Base-by-base conservation (phyloP, 1,140 invertebrate species). In the Achatina immaculata region DNA sequence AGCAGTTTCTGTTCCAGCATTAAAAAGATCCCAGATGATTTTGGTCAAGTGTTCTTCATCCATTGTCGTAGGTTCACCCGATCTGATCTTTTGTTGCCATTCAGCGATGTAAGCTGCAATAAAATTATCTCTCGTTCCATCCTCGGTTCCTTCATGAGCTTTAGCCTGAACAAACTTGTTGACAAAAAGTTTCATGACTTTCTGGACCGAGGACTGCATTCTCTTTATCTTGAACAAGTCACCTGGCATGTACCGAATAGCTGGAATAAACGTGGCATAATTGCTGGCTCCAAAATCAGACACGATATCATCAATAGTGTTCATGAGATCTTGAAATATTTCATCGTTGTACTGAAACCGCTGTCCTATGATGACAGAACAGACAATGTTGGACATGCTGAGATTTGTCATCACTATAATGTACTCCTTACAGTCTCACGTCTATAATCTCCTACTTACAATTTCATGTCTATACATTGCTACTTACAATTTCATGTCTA, bases 1-100 rank as follows among this genome's bases (percentile, higher is more conserved):
- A 0, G 96, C 95, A 0, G 97, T 98, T 87, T 98, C 97, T n/a
- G 95, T 93, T 0, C 96, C 96, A 36, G 96, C 96, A 0, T 96
- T 96, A 87, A 87, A 85, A 31, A 87, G 34, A 38, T 84, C 81
- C 28, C 9, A 36, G 24, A 80, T 42, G 40, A 51, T 19, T 34
- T 51, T 76, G 0, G 40, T 31, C 16, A 85, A 76, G 34, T 86
- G 76, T 24, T 71, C 21, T n/a, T 72, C 40, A 45, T 71, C 72
- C 0, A 77, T 72, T 3, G 68, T 73, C 31, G 55, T 45, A 28
- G 71, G 48, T 28, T 80, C 73, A 4, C n/a, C 45, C 6, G 55
- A 51, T 28, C 76, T 51, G 7, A 66, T 31, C 34, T 55, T 66
- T 19, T 81, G 48, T 40, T 48, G 38, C 28, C 78, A 42, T 55